phyloP scores from a whole-genome alignment of 1,140 invertebrate species.

The Amyelois transitella region DNA sequence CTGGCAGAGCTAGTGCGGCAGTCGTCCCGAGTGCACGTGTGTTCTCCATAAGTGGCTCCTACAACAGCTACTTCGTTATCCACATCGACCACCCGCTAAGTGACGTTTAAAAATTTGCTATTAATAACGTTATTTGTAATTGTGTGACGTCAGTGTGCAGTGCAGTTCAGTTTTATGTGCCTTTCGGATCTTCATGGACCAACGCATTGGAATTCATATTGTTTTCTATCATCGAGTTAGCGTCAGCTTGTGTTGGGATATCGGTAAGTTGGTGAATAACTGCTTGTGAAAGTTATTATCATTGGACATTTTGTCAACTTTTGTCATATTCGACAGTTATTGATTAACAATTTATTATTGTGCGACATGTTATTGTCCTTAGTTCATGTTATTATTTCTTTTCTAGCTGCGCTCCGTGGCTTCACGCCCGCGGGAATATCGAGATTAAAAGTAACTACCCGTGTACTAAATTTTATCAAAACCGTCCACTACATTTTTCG shows the following conservation, averaged over 20 bases:
- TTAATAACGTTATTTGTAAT: slow-evolving; percentile 11
- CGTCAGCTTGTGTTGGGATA: neutral
- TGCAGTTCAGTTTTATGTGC: slow-evolving; percentile 1
- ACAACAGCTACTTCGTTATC: neutral
- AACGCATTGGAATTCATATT: neutral
- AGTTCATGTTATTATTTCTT: too few species aligned
- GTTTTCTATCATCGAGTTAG: neutral
- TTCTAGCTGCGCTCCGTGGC: too few species aligned
- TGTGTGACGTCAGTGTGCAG: slow-evolving; percentile 2
- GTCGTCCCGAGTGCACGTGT: slow-evolving; percentile 9
- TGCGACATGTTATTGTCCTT: too few species aligned
- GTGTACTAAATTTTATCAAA: too few species aligned
- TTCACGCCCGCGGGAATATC: too few species aligned
- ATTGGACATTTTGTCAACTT: neutral
- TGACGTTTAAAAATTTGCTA: slow-evolving; percentile 1
- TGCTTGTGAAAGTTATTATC: neutral
- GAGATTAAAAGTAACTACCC: too few species aligned
- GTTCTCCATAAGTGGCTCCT: neutral
- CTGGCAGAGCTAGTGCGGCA: slow-evolving; percentile 9
- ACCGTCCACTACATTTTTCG: too few species aligned
- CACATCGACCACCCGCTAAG: slow-evolving; percentile 9
- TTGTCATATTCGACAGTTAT: neutral
- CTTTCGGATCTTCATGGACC: slow-evolving; percentile 4
- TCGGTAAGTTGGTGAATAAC: neutral
- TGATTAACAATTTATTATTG: too few species aligned